Conservation (phyloP, 2,797 vertebrate species). For the Artibeus lituratus region DNA sequence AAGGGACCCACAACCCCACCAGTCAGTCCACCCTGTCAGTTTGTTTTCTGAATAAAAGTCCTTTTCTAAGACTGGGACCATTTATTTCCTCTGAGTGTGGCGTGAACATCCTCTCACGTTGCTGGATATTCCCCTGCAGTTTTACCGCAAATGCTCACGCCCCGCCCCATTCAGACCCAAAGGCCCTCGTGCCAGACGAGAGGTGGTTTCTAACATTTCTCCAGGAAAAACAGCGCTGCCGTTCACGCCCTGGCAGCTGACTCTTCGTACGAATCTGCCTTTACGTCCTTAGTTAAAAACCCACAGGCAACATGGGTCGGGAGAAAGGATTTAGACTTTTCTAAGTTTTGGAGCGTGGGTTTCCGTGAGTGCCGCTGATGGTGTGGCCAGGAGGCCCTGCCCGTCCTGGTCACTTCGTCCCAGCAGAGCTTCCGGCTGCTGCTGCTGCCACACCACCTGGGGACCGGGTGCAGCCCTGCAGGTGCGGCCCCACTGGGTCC, state of each 20-base stretch:
- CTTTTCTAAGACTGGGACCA: neutral
- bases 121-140: neutral
- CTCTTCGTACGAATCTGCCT: neutral
- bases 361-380: neutral
- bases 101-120: neutral
- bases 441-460: too few species aligned
- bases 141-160: neutral
- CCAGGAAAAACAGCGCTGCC: neutral
- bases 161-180: too few species aligned
- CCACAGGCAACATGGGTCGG: neutral
- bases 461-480: neutral
- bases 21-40: neutral
- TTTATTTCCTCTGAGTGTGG: neutral
- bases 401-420: rapidly evolving
- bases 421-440: neutral
- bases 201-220: neutral
- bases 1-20: neutral
- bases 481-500: neutral
- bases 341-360: neutral
- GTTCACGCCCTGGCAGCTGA: neutral
- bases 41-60: neutral
- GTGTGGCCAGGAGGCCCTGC: neutral
- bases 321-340: neutral
- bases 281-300: neutral
- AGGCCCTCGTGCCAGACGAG: rapidly evolving